Base-by-base conservation (phyloP, 2,888 invertebrate species). In the Galerucella nymphaeae region DNA sequence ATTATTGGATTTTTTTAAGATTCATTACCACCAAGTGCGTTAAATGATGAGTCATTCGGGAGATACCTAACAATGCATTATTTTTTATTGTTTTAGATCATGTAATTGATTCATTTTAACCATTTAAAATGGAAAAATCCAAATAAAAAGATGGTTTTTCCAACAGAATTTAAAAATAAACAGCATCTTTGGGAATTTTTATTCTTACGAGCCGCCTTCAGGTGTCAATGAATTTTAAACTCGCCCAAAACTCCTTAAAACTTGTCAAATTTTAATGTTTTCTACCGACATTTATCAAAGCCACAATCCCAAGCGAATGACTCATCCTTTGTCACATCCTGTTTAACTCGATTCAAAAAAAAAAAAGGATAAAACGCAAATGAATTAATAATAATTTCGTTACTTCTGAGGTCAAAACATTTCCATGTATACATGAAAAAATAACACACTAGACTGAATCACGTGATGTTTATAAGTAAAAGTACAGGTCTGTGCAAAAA, bases 1-100 rank as follows among this genome's bases (percentile, higher is more conserved):
- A 41, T 20, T 38, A 64, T 58, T 57, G 42, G 45, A 63, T 57
- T 73, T 73, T 69, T 73, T 68, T 8, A 16, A 30, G 30, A 58
- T 66, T 69, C 69, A 53, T 67, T 14, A 63, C 64, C 30, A 38
- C 16, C 41, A 16, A 13, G 14, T 66, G 55, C 64, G 50, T 58
- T 13, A 68, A n/a, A 59, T 23, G 42, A 18, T 66, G 66, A 66
- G 18, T 66, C 66, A 66, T 58, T 57, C 2, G 10, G 9, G 4
- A n/a, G 38, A 53, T 38, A n/a, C n/a, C n/a, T n/a, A 65, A 65
- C 18, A 30, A 64, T 48, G 48, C 23, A 64, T 48, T n/a, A 14
- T 48, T 53, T 2, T 18, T 53, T 45, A n/a, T n/a, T n/a, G n/a
- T 45, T 45, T 53, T 53, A 10, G 53, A 53, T 53, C 18, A 6